Evolutionary conservation across 2,797 vertebrate species (phyloP).

Genomic region (Paratrypauchen microcephalus): DNA sequence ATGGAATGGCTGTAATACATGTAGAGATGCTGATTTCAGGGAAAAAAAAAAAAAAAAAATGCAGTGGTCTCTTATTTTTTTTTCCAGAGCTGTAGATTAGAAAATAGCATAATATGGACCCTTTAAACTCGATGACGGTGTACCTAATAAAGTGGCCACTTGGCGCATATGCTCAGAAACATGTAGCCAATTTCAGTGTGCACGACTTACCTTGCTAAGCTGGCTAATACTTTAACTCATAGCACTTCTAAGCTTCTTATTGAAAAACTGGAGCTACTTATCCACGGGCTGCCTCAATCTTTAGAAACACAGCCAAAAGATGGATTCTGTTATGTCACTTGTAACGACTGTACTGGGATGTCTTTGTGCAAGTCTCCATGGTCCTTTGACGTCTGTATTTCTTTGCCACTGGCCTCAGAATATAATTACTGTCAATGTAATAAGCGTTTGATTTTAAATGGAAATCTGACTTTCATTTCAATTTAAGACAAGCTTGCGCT

Average conservation of each 20-base stretch:
- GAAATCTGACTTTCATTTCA: slow-evolving; percentile 9
- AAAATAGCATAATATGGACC: too few species aligned
- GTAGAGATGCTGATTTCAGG: too few species aligned
- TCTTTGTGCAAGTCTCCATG: slow-evolving; percentile 5
- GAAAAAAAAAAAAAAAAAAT: too few species aligned
- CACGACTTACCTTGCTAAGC: slow-evolving; percentile 70
- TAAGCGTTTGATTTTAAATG: slow-evolving; percentile 46
- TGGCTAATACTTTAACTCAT: slow-evolving; percentile 72
- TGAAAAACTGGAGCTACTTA: slow-evolving; percentile 74
- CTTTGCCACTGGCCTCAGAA: slow-evolving; percentile 22
- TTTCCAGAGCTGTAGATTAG: too few species aligned
- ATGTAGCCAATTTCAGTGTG: slow-evolving; percentile 66
- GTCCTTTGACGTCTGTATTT: slow-evolving; percentile 23
- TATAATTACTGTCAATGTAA: slow-evolving; percentile 27
- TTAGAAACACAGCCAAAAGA: slow-evolving; percentile 49
- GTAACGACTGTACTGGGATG: slow-evolving; percentile 25
- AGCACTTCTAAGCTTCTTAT: slow-evolving; percentile 75
- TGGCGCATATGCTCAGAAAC: slow-evolving; percentile 29
- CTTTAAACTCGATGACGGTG: neutral
- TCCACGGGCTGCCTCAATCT: slow-evolving; percentile 62
- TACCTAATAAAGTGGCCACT: slow-evolving; percentile 1
- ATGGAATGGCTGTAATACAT: too few species aligned
- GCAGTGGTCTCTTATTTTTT: too few species aligned
- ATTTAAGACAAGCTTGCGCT: slow-evolving; percentile 15
- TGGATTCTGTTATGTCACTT: slow-evolving; percentile 34